Evolutionary conservation across 2,797 vertebrate species (phyloP).

Genomic region (Nyctalus aviator): DNA sequence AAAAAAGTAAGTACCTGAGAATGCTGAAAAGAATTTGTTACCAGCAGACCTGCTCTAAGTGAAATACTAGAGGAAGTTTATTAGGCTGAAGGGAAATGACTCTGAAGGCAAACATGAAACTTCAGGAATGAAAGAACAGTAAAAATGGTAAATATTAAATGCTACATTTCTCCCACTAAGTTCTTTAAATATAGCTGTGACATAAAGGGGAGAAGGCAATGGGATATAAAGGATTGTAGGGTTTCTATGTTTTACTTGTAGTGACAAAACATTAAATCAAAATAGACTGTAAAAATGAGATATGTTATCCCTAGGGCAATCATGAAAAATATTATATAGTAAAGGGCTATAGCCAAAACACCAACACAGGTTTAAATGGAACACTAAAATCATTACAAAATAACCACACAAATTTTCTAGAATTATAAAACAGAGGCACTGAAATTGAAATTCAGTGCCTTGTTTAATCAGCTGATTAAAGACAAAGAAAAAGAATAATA

Average conservation of each 20-base stretch:
- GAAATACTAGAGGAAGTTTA: background rate
- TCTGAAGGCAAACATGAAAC: background rate
- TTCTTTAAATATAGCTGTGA: background rate
- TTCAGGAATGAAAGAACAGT: slow-evolving; percentile 17
- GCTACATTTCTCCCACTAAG: background rate
- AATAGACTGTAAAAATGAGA: background rate
- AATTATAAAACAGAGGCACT: background rate
- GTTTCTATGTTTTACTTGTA: slow-evolving; percentile 4
- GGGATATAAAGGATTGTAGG: background rate
- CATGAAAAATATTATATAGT: background rate
- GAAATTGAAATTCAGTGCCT: slow-evolving; percentile 17
- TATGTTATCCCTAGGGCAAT: background rate
- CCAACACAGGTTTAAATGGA: background rate
- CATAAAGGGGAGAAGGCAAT: background rate
- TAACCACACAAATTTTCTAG: background rate
- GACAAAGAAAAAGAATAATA: slow-evolving; percentile 6
- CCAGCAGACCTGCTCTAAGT: background rate
- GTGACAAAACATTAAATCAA: slow-evolving; percentile 9
- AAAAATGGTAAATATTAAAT: slow-evolving; percentile 35
- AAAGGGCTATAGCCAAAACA: slow-evolving; percentile 5
- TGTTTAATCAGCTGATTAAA: slow-evolving; percentile 27
- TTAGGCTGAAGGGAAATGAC: slow-evolving; percentile 12
- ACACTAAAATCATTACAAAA: slow-evolving; percentile 17
- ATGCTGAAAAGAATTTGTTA: background rate
- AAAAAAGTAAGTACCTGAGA: background rate